Evolutionary conservation across 2,797 vertebrate species (phyloP).

Genomic region (Chrysocyon brachyurus): DNA sequence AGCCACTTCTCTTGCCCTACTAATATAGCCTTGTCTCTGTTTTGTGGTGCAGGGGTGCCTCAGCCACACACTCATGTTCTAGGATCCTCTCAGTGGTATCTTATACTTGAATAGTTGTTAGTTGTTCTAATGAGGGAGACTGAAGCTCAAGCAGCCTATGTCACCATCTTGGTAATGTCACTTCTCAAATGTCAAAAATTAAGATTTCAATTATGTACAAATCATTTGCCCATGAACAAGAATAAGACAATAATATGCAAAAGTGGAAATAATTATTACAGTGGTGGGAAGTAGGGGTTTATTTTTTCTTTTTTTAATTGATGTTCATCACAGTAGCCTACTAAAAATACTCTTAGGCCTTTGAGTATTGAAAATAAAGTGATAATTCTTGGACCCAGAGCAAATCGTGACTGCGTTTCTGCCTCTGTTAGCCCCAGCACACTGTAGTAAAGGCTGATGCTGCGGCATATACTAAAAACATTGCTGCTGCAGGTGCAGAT

Average conservation of each 20-base stretch:
- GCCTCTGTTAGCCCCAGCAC: neutral
- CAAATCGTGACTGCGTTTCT: neutral
- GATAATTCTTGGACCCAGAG: neutral
- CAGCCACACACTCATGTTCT: neutral
- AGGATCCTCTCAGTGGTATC: neutral
- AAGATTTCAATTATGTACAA: neutral
- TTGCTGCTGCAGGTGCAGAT: neutral
- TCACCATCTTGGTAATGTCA: neutral
- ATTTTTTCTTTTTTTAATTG: neutral
- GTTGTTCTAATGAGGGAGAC: neutral
- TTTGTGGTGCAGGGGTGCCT: neutral
- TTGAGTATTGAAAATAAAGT: neutral
- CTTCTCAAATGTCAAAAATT: neutral
- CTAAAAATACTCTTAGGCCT: neutral
- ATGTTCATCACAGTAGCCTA: neutral
- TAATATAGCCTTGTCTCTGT: neutral
- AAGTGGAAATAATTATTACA: neutral
- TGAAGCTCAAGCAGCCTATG: neutral
- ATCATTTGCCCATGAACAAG: neutral
- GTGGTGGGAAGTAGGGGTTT: neutral
- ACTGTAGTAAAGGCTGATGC: neutral
- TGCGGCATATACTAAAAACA: neutral
- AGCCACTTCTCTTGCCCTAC: neutral
- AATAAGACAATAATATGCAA: neutral
- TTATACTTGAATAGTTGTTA: neutral